A percentile compares a stretch with the other conserved stretches of the same genome.
Evolutionary conservation across 2,888 invertebrate species (phyloP).

Genomic region (Epinotia demarniana): DNA sequence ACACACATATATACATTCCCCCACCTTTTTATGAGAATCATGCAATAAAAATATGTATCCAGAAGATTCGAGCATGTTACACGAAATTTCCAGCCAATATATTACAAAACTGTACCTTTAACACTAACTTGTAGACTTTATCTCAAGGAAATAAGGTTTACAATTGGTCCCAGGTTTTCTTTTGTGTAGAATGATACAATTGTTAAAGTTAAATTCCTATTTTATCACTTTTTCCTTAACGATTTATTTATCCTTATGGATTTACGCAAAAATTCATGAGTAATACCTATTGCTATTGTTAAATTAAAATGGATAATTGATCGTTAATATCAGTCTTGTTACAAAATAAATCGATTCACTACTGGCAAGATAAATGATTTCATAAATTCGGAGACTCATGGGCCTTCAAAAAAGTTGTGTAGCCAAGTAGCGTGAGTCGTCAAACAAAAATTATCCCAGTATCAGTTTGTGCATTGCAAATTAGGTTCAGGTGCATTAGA

Average conservation of each 20-base stretch:
- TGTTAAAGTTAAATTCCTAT: background rate
- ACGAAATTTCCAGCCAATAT: background rate
- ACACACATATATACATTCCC: too few species aligned
- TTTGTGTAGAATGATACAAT: background rate
- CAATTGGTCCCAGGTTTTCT: background rate
- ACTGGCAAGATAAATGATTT: background rate
- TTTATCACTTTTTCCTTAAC: background rate
- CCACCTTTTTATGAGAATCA: too few species aligned
- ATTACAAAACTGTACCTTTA: background rate
- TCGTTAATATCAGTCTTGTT: conserved; percentile 10
- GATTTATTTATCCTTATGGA: background rate
- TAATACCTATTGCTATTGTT: background rate
- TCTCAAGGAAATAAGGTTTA: background rate
- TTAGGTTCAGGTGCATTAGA: too few species aligned
- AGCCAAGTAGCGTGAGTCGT: too few species aligned
- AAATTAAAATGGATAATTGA: background rate
- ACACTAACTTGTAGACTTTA: background rate
- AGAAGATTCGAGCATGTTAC: background rate
- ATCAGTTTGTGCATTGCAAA: too few species aligned
- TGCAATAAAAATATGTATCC: background rate
- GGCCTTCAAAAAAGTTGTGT: too few species aligned
- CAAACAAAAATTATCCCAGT: too few species aligned
- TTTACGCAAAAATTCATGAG: background rate
- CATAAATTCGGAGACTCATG: background rate
- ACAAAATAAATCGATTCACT: background rate